Conservation (phyloP, 2,113 vertebrate genomes). For the Takifugu flavidus region DNA sequence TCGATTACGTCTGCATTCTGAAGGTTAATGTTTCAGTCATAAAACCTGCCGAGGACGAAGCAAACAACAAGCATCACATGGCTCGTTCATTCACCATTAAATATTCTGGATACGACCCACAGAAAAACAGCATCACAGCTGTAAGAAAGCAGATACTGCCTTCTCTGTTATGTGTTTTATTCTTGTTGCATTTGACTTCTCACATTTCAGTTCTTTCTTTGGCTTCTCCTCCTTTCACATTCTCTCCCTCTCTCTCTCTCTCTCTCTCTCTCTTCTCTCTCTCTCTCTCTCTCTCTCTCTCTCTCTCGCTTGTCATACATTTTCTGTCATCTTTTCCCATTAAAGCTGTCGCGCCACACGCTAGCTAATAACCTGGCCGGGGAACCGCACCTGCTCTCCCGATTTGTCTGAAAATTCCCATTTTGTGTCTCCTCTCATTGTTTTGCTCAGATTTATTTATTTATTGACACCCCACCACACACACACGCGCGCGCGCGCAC, state of each 20-base stretch:
- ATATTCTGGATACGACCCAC: too few relatives aligned
- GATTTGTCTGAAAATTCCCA: constrained; percentile 29
- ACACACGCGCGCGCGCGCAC: too few relatives aligned
- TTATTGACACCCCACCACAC: too few relatives aligned
- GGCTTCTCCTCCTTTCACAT: constrained; percentile 25
- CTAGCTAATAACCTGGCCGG: constrained; percentile 55
- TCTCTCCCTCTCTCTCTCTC: constrained; percentile 37
- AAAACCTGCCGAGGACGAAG: too few relatives aligned
- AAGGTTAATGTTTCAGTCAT: too few relatives aligned
- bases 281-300: too few relatives aligned
- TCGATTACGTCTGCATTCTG: too few relatives aligned
- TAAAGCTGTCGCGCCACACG: constrained; percentile 48
- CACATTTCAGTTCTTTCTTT: constrained; percentile 37
- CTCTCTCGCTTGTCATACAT: background rate
- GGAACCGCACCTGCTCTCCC: constrained; percentile 58
- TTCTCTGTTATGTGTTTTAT: constrained; percentile 31
- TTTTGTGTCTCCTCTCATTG: background rate
- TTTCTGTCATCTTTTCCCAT: constrained; percentile 53
- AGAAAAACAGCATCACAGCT: background rate
- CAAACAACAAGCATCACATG: too few relatives aligned
- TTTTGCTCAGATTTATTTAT: constrained; percentile 10
- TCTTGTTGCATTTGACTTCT: constrained; percentile 16
- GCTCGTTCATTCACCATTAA: too few relatives aligned
- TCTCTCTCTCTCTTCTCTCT: too few relatives aligned
- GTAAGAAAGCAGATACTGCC: constrained; percentile 10